A percentile compares a stretch with the other conserved stretches of the same genome.
phyloP scores from a whole-genome alignment of 2,113 vertebrate species.

The Otis tarda region DNA sequence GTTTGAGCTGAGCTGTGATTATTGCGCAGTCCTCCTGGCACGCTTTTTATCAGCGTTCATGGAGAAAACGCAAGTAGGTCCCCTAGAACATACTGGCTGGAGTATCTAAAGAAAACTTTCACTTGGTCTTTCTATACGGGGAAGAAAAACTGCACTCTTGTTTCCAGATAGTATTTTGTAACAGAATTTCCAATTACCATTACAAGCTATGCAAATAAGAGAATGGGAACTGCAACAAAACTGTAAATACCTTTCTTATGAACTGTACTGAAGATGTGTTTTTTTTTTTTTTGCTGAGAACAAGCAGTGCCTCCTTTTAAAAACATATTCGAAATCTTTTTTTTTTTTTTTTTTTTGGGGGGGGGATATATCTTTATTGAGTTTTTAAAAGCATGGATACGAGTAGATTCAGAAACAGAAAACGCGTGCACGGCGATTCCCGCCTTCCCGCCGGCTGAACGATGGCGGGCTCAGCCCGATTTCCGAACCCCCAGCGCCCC shows the following conservation, averaged over 20 bases:
- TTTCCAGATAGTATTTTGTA: not conserved
- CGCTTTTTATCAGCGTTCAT: not conserved
- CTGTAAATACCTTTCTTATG: rapidly evolving
- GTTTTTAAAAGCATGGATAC: not conserved
- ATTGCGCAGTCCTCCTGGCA: not conserved
- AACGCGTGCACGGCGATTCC: too few relatives aligned
- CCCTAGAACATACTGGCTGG: not conserved
- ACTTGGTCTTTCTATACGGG: not conserved
- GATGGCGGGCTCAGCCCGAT: rapidly evolving
- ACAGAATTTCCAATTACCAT: not conserved
- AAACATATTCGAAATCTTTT: not conserved
- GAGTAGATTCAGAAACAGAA: rapidly evolving
- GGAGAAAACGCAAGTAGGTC: not conserved
- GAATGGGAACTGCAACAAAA: not conserved
- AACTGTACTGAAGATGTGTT: not conserved
- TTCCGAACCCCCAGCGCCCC: too few relatives aligned
- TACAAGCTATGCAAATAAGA: not conserved
- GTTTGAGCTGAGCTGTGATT: not conserved
- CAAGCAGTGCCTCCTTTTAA: not conserved
- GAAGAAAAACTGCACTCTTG: not conserved
- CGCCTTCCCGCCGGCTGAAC: not conserved
- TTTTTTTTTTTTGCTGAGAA: not conserved
- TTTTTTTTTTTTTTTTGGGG: too few relatives aligned
- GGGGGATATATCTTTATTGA: too few relatives aligned
- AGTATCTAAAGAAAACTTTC: not conserved